Conservation (phyloP, 2,113 vertebrate species). For the Cyphomyrus discorhynchus region DNA sequence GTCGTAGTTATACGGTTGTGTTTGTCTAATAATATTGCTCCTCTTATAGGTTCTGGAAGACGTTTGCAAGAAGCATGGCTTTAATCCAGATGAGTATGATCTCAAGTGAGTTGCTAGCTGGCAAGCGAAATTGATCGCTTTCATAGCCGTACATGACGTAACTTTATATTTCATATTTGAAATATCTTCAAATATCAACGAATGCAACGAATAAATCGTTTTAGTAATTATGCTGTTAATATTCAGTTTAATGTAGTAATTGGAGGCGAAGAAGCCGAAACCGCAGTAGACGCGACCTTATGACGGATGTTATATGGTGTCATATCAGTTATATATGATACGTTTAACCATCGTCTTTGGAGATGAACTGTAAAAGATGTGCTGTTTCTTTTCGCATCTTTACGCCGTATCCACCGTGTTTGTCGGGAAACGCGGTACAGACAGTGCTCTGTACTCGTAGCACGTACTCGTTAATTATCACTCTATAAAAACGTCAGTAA, state of each 20-base stretch:
- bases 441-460: neutral
- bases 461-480: neutral
- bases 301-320: neutral
- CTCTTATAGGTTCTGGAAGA: conserved; percentile 79
- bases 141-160: neutral
- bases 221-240: neutral
- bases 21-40: neutral
- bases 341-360: neutral
- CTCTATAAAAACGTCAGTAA: neutral
- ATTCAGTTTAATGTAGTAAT: neutral
- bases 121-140: neutral
- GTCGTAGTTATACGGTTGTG: neutral
- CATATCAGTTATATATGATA: neutral
- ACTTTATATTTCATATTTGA: neutral
- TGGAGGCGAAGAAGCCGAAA: neutral
- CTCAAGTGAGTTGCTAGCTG: conserved; percentile 74
- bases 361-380: neutral
- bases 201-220: neutral
- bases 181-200: neutral
- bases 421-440: neutral
- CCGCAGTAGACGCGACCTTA: neutral
- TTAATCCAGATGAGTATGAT: conserved; percentile 73
- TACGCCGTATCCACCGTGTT: neutral
- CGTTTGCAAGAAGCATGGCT: conserved; percentile 78
- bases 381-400: neutral